A percentile compares a stretch with the other conserved stretches of the same genome.
Conservation (phyloP, 2,888 invertebrate species). For the Polyommatus icarus region DNA sequence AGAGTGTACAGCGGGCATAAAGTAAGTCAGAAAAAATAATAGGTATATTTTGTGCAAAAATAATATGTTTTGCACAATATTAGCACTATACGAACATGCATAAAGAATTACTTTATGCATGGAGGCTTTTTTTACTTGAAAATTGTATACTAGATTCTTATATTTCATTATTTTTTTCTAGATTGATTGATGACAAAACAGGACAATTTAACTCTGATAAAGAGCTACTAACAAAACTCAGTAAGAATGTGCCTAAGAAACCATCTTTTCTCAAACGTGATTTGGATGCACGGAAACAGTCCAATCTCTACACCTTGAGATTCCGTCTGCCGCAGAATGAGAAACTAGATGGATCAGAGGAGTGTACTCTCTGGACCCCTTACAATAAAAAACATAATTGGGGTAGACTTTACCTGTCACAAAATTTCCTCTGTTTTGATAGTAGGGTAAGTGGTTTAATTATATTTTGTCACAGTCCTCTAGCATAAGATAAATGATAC, state of each 20-base stretch:
- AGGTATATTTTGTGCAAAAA: no score
- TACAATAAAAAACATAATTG: constrained; percentile 94
- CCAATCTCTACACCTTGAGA: constrained; percentile 92
- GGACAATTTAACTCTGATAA: constrained; percentile 92
- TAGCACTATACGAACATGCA: no score
- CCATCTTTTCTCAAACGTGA: constrained; percentile 96
- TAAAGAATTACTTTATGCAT: no score
- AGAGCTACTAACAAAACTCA: constrained; percentile 89
- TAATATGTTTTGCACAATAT: no score
- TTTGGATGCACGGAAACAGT: constrained; percentile 95
- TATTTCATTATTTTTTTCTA: constrained; percentile 50
- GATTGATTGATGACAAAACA: constrained; percentile 95
- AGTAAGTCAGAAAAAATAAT: no score
- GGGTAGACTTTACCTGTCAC: constrained; percentile 94
- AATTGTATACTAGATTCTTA: background rate
- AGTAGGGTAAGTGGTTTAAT: constrained; percentile 87
- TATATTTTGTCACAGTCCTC: background rate
- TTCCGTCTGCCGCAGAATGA: constrained; percentile 93
- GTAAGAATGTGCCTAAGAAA: constrained; percentile 93
- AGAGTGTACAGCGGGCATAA: no score
- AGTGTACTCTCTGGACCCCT: constrained; percentile 96
- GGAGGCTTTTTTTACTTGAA: background rate
- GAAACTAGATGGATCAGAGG: constrained; percentile 96
- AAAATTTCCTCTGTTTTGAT: constrained; percentile 97
- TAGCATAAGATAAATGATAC: no score